phyloP scores from a whole-genome alignment of 1,140 invertebrate genomes.

The Amyelois transitella region DNA sequence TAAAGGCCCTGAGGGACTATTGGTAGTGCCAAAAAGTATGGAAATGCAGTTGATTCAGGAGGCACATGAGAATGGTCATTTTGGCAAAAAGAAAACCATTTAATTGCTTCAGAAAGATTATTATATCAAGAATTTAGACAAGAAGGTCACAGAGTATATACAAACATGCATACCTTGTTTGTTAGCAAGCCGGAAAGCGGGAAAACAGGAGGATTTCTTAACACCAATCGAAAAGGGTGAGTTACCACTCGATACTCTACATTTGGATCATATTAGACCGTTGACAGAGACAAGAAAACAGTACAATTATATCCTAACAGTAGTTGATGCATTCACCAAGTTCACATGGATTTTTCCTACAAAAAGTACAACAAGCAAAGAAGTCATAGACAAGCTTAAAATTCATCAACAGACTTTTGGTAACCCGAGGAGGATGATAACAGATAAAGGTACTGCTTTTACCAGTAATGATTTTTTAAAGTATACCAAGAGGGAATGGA shows the following conservation, averaged over 20 bases:
- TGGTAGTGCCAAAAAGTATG: constrained; percentile 13
- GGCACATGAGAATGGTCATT: constrained; percentile 21
- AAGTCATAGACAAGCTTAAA: constrained; percentile 24
- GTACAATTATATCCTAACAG: constrained; percentile 51
- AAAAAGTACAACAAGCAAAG: constrained; percentile 32
- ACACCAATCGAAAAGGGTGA: constrained; percentile 33
- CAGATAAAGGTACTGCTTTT: constrained; percentile 49
- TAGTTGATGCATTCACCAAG: constrained; percentile 58
- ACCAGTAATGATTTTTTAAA: constrained; percentile 35
- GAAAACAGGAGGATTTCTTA: constrained; percentile 52
- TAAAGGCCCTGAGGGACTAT: constrained; percentile 2
- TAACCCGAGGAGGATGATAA: constrained; percentile 39
- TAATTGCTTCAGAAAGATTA: constrained; percentile 15
- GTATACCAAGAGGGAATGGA: constrained; percentile 44
- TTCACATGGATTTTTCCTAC: constrained; percentile 52
- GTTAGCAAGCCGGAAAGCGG: constrained; percentile 40
- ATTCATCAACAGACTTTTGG: constrained; percentile 40
- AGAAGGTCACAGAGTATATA: constrained; percentile 10
- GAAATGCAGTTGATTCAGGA: constrained; percentile 13
- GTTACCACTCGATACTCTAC: constrained; percentile 34
- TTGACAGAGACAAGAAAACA: constrained; percentile 40
- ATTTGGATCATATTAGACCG: constrained; percentile 56
- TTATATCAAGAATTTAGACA: constrained; percentile 11
- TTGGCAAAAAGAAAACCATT: constrained; percentile 13
- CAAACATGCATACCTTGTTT: constrained; percentile 47